Conservation (phyloP, 35 echinoderm and acorn worm genomes). For the Ptychodera flava region DNA sequence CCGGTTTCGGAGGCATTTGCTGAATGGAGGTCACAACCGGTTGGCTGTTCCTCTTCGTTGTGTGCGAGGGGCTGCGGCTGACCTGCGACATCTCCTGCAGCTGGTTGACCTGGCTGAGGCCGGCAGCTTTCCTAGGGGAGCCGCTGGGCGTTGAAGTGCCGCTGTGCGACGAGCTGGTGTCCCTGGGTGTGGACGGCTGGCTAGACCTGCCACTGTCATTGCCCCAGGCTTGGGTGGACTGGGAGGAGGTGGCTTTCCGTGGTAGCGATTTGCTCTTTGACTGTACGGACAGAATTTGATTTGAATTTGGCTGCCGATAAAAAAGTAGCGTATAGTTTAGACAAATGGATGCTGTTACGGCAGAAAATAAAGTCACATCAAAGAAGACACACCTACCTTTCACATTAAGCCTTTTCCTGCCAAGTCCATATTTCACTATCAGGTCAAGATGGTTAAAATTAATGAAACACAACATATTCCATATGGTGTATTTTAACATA, state of each 20-base stretch:
- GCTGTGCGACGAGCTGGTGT: neutral
- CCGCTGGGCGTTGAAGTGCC: neutral
- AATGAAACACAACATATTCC: no score
- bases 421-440: no score
- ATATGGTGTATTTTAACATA: no score
- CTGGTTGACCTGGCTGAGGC: neutral
- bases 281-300: neutral
- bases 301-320: neutral
- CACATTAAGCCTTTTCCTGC: no score
- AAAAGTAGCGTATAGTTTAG: neutral
- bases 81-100: no score
- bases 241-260: neutral
- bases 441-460: no score
- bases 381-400: no score
- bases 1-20: constrained; percentile 47
- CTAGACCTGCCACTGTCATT: neutral
- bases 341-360: no score
- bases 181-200: neutral
- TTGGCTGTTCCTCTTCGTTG: constrained; percentile 14
- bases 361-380: no score
- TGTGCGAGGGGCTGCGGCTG: constrained; percentile 27
- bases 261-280: constrained; percentile 9
- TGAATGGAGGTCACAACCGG: neutral
- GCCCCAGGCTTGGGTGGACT: neutral
- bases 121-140: neutral